phyloP scores from a whole-genome alignment of 2,797 vertebrate genomes.

The Hypotaenidia philippensis region DNA sequence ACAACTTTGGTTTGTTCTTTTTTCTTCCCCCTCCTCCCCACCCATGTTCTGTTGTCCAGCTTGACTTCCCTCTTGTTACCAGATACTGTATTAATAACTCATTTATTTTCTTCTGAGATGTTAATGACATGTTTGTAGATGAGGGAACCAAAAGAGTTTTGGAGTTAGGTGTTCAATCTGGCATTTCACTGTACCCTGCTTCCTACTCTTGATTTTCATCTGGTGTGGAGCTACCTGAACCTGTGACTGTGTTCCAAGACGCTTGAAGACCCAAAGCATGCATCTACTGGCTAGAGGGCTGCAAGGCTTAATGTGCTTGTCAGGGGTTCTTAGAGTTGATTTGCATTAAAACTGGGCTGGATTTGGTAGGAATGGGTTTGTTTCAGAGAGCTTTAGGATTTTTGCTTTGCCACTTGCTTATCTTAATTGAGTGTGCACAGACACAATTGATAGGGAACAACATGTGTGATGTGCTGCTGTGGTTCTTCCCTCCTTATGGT shows the following conservation, averaged over 20 bases:
- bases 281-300: accelerated
- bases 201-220: neutral
- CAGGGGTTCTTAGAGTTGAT: neutral
- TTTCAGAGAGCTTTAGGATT: neutral
- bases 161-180: neutral
- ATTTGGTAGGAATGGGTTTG: neutral
- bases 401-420: neutral
- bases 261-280: neutral
- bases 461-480: neutral
- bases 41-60: neutral
- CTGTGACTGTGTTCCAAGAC: neutral
- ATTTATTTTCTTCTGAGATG: neutral
- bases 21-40: no score
- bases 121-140: neutral
- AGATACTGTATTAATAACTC: neutral
- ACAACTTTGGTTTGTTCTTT: neutral
- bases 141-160: neutral
- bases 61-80: neutral
- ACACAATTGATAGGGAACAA: neutral
- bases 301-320: neutral
- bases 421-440: neutral
- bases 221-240: neutral
- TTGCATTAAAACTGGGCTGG: neutral
- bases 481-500: neutral
- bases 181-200: neutral